Conservation (phyloP, 1,140 invertebrate species). For the Steinernema khuongi region DNA sequence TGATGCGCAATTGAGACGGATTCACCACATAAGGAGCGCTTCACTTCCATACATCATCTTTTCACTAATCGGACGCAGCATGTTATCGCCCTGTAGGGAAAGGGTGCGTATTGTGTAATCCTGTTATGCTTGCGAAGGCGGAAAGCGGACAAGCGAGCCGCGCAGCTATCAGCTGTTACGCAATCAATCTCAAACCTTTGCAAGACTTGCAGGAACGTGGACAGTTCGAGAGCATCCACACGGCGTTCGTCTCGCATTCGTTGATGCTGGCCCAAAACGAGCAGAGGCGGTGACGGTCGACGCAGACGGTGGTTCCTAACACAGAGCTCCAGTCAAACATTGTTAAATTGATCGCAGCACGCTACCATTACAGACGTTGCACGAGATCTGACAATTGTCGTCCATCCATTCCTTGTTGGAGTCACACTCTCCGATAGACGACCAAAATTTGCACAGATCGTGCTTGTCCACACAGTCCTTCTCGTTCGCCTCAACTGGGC, state of each 20-base stretch:
- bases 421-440: constrained; percentile 54
- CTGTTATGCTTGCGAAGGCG: background rate
- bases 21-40: too few species aligned
- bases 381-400: constrained; percentile 50
- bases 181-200: constrained; percentile 41
- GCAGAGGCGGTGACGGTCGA: constrained; percentile 54
- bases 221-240: constrained; percentile 57
- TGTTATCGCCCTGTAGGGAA: background rate
- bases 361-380: constrained; percentile 52
- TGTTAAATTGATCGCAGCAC: constrained; percentile 25
- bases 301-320: constrained; percentile 45
- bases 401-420: constrained; percentile 55
- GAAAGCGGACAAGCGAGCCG: background rate
- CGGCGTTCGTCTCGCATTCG: constrained; percentile 55
- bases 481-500: background rate
- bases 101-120: background rate
- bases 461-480: constrained; percentile 42
- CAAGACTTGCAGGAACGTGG: constrained; percentile 51
- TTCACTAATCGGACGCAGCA: background rate
- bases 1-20: constrained; percentile 6
- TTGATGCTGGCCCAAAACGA: constrained; percentile 53
- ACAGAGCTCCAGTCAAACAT: constrained; percentile 16
- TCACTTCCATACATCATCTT: background rate
- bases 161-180: background rate
- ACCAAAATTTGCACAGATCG: constrained; percentile 58